Base-by-base conservation (phyloP, 2,113 vertebrate species). In the mouse (Mus musculus) region DNA sequence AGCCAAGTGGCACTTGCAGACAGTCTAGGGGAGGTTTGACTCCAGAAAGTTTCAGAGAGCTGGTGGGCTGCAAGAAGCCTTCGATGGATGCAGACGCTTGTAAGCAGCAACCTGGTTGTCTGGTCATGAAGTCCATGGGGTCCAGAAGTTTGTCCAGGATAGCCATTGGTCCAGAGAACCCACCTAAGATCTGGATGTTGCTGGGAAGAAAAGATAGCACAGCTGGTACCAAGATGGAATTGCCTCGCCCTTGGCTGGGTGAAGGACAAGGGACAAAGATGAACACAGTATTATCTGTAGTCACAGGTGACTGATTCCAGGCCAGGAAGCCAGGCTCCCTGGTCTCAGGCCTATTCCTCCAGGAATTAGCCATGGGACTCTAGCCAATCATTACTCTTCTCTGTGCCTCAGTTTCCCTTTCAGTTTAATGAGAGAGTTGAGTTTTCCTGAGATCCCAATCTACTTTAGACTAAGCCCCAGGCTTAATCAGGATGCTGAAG, bases 361-460 rank as follows among this genome's bases (percentile, higher is more conserved):
- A 88, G 88, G 42, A 93, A 87, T 52, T 28, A 9, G 46, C 54
- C 69, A 36, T 39, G 87, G 61, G 91, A 61, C 75, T 59, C 73
- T 71, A 22, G 76, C 20, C 87, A 91, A 88, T 71, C 81, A n/a
- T 61, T 54, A 28, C 11, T 20, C 73, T 88, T n/a, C 85, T 89
- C 78, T 89, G 63, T 52, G 73, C 63, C 95, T 97, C 90, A 63
- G 89, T 96, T 96, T 97, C 87, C 90, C 91, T 95, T 94, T 82
- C 91, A 46, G 59, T 67, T 90, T 77, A 97, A 75, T 10, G 71
- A 88, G 42, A 28, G 33, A 42, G 4, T 39, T 65, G 61, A 26
- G 33, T 26, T 69, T 91, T 93, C 56, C 59, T 81, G 54, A 82
- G 46, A 77, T 71, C 67, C 69, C 75, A 77, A 65, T 85, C 67